phyloP scores from a whole-genome alignment of 2,888 invertebrate genomes.

The Liodrosophila aerea region DNA sequence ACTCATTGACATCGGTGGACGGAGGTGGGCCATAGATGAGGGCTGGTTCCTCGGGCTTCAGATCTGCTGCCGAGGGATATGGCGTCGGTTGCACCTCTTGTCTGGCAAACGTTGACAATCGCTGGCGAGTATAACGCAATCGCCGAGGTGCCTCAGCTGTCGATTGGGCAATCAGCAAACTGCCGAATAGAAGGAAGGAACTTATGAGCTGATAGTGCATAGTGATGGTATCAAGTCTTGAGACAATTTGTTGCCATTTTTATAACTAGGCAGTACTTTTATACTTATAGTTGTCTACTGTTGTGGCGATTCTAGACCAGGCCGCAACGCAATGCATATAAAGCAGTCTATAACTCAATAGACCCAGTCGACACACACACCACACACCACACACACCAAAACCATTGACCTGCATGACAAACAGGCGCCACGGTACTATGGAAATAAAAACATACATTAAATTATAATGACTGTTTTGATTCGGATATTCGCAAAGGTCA shows the following conservation, averaged over 20 bases:
- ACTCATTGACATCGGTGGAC: constrained; percentile 44
- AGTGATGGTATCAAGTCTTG: constrained; percentile 54
- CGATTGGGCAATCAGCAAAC: constrained; percentile 37
- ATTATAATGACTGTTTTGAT: not conserved
- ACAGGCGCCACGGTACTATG: constrained; percentile 56
- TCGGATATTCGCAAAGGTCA: constrained; percentile 12
- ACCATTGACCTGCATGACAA: constrained; percentile 67
- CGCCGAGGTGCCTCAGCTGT: constrained; percentile 49
- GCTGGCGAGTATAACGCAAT: constrained; percentile 43
- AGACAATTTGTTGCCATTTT: constrained; percentile 51
- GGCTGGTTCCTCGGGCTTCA: constrained; percentile 72
- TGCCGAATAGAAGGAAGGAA: constrained; percentile 47
- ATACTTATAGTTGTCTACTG: constrained; percentile 35
- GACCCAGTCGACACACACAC: constrained; percentile 23
- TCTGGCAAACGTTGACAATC: constrained; percentile 54
- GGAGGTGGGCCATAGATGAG: constrained; percentile 75
- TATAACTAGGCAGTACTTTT: constrained; percentile 61
- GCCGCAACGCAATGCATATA: constrained; percentile 58
- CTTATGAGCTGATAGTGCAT: constrained; percentile 52
- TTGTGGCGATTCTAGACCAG: constrained; percentile 53
- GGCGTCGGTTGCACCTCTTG: constrained; percentile 68
- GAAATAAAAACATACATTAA: constrained; percentile 12
- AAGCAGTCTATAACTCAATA: constrained; percentile 63
- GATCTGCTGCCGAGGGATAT: constrained; percentile 72
- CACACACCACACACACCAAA: constrained; percentile 10